These are phyloP conservation scores for Ennomos erosarius DNA, from an alignment of 2,888 invertebrate species.

Conservation along the genomic window DNA sequence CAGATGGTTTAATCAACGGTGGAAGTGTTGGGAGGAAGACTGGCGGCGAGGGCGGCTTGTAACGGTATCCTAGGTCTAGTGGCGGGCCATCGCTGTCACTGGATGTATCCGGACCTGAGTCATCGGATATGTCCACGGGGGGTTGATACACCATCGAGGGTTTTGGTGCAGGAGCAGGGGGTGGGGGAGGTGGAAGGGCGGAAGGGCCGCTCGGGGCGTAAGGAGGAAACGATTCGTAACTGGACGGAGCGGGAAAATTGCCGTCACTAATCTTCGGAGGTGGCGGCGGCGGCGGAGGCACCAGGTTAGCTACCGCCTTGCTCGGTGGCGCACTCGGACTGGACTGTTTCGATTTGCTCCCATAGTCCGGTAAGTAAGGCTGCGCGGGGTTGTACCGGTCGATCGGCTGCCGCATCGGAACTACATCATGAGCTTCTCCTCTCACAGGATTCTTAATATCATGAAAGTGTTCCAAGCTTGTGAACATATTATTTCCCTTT, in stretches of 20 bases:
- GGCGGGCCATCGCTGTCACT: constrained; percentile 51
- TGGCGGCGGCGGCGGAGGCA: constrained; percentile 70
- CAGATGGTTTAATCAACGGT: constrained; percentile 59
- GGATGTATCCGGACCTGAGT: constrained; percentile 47
- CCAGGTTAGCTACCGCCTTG: constrained; percentile 63
- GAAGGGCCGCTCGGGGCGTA: constrained; percentile 53
- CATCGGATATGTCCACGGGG: constrained; percentile 47
- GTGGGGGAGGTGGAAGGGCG: constrained; percentile 37
- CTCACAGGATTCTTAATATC: constrained; percentile 69
- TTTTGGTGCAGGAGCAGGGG: constrained; percentile 32
- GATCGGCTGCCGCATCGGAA: constrained; percentile 55
- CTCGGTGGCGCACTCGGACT: constrained; percentile 46
- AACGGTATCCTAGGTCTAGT: constrained; percentile 64
- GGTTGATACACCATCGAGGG: constrained; percentile 52
- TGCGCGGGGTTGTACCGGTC: constrained; percentile 83
- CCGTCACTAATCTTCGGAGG: constrained; percentile 58
- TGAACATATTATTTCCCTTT: constrained; percentile 67
- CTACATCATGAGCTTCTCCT: constrained; percentile 75
- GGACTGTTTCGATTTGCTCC: constrained; percentile 66
- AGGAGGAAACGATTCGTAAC: constrained; percentile 77
- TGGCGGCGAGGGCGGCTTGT: constrained; percentile 62
- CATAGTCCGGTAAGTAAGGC: constrained; percentile 73
- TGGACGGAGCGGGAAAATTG: constrained; percentile 68
- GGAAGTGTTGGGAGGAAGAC: constrained; percentile 60
- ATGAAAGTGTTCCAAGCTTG: constrained; percentile 67